Evolutionary conservation across 2,113 vertebrate genomes (phyloP), one percentile per base, ranked within the genome.

Genomic region (Jaculus jaculus): DNA sequence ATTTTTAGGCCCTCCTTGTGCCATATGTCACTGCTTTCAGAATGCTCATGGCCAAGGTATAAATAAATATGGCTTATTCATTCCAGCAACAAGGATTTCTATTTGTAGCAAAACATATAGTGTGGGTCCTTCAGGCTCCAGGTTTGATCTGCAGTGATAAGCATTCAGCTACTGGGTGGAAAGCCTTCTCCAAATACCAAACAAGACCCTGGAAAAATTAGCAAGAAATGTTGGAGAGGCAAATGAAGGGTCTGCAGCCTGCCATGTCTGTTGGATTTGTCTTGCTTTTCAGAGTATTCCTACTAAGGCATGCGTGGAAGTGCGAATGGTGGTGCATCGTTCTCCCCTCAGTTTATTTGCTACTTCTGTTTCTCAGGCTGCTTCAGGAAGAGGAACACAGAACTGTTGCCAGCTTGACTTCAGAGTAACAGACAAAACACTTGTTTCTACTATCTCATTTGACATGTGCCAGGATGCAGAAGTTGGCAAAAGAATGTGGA

Each of bases 21-120:
- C 95, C 96, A 95, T 94, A 97, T 97, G 95, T 91, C 95, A 91
- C 69, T 87, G 92, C 74, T 95, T 94, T 95, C 84, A 88, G 82
- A 95, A 94, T 86, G 61, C 93, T 95, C 93, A 47, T 63, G 82
- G 90, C 79, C 87, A 92, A 92, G 71, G 87, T 94, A 95, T 95
- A 97, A 96, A 96, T 96, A 96, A 94, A 95, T 78, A 80, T 1
- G 82, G 90, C 21, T 54, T 72, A 60, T 93, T 94, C 74, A 83
- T 92, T 93, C 83, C 94, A 95, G 83, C 66, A 92, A 80, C 69
- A 69, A 21, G 71, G 42, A 86, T 77, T 96, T 96, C 89, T 95
- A 72, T 91, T 94, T 95, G 93, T 87, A 83, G 90, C 84, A 85
- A 97, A 97, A 94, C 81, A 96, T 90, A 90, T 68, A 28, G 4